These are phyloP conservation scores for Leistus spinibarbis DNA, from an alignment of 2,888 invertebrate genomes.

Conservation along the genomic window DNA sequence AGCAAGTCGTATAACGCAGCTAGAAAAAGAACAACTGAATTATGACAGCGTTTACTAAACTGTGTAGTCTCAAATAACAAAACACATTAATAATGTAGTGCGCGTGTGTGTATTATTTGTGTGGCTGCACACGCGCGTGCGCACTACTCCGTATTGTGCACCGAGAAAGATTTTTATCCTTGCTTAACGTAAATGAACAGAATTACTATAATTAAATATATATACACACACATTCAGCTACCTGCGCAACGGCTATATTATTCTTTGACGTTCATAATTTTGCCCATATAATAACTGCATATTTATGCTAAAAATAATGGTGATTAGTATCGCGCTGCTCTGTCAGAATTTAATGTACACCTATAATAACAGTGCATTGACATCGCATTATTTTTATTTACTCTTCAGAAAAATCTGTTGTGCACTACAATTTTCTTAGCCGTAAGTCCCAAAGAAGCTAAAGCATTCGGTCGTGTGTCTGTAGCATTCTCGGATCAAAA, in stretches of 20 bases:
- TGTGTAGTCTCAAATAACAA: neutral
- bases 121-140: neutral
- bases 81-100: neutral
- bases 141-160: neutral
- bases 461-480: no score
- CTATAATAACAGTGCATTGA: neutral
- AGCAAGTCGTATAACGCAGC: neutral
- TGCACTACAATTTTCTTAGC: no score
- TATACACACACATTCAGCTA: neutral
- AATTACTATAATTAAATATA: slow-evolving; percentile 8
- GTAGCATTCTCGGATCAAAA: no score
- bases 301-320: neutral
- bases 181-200: slow-evolving; percentile 4
- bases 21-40: neutral
- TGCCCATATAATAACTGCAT: neutral
- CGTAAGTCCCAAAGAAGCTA: no score
- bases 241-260: neutral
- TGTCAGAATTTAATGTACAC: neutral
- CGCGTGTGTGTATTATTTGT: neutral
- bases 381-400: neutral
- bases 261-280: neutral
- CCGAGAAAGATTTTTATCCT: slow-evolving; percentile 10
- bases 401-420: no score
- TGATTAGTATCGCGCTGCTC: neutral
- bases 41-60: neutral